phyloP scores from a whole-genome alignment of 35 echinoderm and acorn worm species.

The Apostichopus japonicus region DNA sequence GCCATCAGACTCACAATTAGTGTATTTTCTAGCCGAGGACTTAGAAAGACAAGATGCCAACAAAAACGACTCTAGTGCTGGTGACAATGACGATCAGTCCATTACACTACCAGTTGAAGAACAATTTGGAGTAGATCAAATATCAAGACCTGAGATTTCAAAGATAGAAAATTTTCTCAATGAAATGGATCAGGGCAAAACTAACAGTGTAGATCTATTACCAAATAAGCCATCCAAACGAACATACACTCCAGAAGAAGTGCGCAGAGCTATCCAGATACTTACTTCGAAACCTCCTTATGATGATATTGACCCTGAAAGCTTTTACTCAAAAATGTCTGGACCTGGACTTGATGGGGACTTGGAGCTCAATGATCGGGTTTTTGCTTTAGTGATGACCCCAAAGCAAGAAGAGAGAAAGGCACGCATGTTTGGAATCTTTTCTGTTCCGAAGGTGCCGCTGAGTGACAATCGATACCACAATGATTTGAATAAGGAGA shows the following conservation, averaged over 20 bases:
- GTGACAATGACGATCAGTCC: neutral
- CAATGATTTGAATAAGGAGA: neutral
- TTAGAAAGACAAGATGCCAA: neutral
- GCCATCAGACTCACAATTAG: neutral
- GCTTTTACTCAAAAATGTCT: neutral
- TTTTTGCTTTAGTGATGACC: slow-evolving; percentile 17
- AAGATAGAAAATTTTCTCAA: slow-evolving; percentile 16
- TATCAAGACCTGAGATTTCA: neutral
- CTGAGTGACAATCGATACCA: neutral
- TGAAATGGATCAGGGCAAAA: neutral
- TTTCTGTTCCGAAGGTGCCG: neutral
- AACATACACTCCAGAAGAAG: neutral
- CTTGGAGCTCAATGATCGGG: neutral
- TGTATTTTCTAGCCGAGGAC: neutral
- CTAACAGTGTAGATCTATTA: neutral
- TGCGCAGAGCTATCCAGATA: slow-evolving; percentile 16
- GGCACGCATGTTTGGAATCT: neutral
- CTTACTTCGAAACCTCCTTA: slow-evolving; percentile 31
- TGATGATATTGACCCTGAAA: neutral
- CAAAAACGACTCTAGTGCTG: neutral
- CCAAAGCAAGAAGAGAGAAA: neutral
- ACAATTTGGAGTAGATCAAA: neutral
- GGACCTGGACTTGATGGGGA: neutral
- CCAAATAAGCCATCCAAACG: neutral
- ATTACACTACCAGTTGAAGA: neutral